Conservation (phyloP, 2,888 invertebrate genomes). For the Pandemis corylana region DNA sequence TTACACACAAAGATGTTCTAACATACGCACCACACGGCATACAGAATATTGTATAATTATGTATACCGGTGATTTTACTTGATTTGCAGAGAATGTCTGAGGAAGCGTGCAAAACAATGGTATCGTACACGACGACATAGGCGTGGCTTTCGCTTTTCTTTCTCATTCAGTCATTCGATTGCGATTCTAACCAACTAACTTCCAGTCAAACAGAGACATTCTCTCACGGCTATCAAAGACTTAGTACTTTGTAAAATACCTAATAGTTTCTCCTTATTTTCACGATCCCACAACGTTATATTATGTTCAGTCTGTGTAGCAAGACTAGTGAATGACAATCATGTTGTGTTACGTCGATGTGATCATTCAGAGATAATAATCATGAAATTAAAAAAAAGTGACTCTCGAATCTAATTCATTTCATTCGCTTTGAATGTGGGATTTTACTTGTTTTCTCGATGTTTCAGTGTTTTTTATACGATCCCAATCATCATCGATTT, state of each 20-base stretch:
- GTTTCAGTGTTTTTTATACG: slow-evolving; percentile 41
- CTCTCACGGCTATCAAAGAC: slow-evolving; percentile 44
- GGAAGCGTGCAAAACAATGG: slow-evolving; percentile 93
- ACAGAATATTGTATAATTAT: slow-evolving; percentile 52
- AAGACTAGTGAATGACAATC: slow-evolving; percentile 70
- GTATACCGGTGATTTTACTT: slow-evolving; percentile 82
- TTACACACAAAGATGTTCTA: slow-evolving; percentile 46
- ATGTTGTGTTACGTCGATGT: slow-evolving; percentile 76
- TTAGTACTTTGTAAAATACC: slow-evolving; percentile 57
- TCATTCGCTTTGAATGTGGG: slow-evolving; percentile 81
- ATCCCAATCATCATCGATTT: slow-evolving; percentile 25
- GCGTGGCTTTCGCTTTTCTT: slow-evolving; percentile 84
- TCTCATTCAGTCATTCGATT: slow-evolving; percentile 80
- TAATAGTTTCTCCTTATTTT: slow-evolving; percentile 57
- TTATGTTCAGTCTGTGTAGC: slow-evolving; percentile 81
- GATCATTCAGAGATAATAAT: slow-evolving; percentile 62
- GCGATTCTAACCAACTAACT: slow-evolving; percentile 82
- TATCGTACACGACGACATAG: slow-evolving; percentile 84
- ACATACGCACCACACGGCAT: slow-evolving; percentile 45
- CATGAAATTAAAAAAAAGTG: slow-evolving; percentile 40
- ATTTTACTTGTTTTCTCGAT: slow-evolving; percentile 59
- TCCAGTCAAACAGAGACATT: slow-evolving; percentile 61
- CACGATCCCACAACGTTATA: slow-evolving; percentile 67
- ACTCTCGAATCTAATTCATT: slow-evolving; percentile 54
- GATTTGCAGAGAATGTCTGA: slow-evolving; percentile 93